Evolutionary conservation across 2,888 invertebrate species (phyloP).

Genomic region (Eupeodes latifasciatus): DNA sequence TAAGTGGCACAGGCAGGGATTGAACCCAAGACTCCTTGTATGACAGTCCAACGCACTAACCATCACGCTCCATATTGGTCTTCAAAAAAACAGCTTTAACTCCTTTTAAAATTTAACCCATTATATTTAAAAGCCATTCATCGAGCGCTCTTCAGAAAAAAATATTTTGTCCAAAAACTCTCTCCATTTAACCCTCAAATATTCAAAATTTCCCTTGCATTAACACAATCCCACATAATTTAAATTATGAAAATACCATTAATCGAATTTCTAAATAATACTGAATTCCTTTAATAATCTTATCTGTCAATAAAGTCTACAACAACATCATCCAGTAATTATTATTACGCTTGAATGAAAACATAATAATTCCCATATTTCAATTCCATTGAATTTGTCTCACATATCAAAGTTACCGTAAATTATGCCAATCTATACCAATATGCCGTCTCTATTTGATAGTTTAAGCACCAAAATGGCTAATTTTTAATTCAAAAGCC

Average conservation of each 20-base stretch:
- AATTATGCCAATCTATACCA: neutral
- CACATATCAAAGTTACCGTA: neutral
- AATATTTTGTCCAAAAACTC: too few relatives aligned
- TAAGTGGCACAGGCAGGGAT: too few relatives aligned
- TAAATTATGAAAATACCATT: constrained; percentile 9
- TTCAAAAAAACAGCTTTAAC: too few relatives aligned
- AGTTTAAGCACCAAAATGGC: constrained; percentile 31
- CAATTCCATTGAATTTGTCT: neutral
- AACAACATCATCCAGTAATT: constrained; percentile 19
- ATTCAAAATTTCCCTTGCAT: too few relatives aligned
- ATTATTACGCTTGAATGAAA: constrained; percentile 16
- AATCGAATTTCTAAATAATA: neutral
- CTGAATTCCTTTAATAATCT: neutral
- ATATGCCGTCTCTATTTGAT: neutral
- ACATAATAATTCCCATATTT: neutral
- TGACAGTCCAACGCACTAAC: too few relatives aligned
- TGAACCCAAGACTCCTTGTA: too few relatives aligned
- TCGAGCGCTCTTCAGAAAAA: too few relatives aligned
- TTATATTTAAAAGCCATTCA: too few relatives aligned
- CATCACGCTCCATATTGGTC: too few relatives aligned
- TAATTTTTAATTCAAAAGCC: constrained; percentile 66
- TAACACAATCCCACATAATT: neutral
- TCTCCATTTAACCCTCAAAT: too few relatives aligned
- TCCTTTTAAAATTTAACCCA: too few relatives aligned
- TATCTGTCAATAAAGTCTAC: neutral